These are phyloP conservation scores for Pecten maximus DNA, from an alignment of 2,888 invertebrate genomes.

Conservation along the genomic window DNA sequence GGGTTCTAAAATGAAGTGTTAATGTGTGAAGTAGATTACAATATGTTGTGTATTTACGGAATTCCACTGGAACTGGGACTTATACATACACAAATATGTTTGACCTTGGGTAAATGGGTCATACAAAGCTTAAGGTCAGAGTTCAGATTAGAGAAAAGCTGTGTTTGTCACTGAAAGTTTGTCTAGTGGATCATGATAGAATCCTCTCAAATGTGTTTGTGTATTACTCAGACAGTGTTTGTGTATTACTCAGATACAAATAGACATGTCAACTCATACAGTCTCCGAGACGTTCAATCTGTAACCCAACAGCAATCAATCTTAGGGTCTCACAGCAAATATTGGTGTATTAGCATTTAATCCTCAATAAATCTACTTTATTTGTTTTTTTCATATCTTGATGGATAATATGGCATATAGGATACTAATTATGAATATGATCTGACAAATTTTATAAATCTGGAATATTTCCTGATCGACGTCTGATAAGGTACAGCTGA, in stretches of 20 bases:
- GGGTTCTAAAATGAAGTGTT: no score
- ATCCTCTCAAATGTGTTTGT: neutral
- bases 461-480: neutral
- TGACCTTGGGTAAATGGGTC: neutral
- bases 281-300: no score
- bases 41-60: neutral
- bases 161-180: neutral
- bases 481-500: neutral
- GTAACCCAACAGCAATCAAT: neutral
- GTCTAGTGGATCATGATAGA: neutral
- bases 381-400: neutral
- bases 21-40: no score
- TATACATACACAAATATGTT: neutral
- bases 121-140: neutral
- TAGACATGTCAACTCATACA: neutral
- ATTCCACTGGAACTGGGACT: neutral
- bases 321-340: neutral
- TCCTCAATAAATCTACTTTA: neutral
- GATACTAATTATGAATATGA: neutral
- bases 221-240: slow-evolving; percentile 7
- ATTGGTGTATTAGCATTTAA: neutral
- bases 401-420: neutral
- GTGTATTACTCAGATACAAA: no score
- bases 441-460: neutral
- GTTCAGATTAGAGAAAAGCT: neutral